These are phyloP conservation scores for Tetheella fluctuosa DNA, from an alignment of 2,888 invertebrate genomes.

Conservation along the genomic window DNA sequence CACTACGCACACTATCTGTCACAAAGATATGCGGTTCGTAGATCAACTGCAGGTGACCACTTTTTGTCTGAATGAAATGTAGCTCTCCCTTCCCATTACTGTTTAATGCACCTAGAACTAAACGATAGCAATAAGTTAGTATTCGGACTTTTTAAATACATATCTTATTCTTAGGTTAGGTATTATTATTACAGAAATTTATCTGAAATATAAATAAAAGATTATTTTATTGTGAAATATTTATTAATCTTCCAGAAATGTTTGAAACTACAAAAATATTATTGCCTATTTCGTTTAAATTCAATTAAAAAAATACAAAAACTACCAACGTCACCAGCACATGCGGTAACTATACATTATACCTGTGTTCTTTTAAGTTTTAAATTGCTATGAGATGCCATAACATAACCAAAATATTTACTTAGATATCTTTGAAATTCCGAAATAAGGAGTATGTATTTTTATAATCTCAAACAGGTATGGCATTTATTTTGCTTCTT, in stretches of 20 bases:
- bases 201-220: constrained; percentile 1
- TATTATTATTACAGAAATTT: not conserved
- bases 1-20: constrained; percentile 79
- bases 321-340: too few species aligned
- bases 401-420: too few species aligned
- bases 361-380: too few species aligned
- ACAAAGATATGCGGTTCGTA: constrained; percentile 80
- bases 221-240: not conserved
- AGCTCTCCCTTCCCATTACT: constrained; percentile 68
- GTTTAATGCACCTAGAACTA: constrained; percentile 67
- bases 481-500: too few species aligned
- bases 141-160: not conserved
- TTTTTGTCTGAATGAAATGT: constrained; percentile 80
- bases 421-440: too few species aligned
- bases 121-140: constrained; percentile 33
- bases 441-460: too few species aligned
- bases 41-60: constrained; percentile 77
- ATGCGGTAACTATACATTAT: too few species aligned
- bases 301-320: too few species aligned
- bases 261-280: not conserved
- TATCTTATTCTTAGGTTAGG: too few species aligned
- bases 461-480: too few species aligned
- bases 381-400: too few species aligned
- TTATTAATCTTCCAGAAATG: not conserved
- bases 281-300: too few species aligned